Conservation (phyloP, 2,888 invertebrate species). For the Synanthedon tipuliformis region DNA sequence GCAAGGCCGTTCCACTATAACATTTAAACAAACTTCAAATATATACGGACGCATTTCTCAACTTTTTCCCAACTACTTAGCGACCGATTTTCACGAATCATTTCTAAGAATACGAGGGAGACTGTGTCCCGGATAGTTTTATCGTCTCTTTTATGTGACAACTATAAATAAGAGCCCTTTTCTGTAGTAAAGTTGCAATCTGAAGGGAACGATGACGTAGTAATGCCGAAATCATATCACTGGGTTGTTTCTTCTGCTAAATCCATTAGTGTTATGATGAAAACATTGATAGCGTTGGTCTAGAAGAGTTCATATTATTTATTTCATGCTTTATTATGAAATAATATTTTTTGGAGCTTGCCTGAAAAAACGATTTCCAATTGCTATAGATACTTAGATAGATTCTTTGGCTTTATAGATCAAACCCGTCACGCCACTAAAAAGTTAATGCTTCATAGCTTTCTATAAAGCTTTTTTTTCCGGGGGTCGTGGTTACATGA, state of each 20-base stretch:
- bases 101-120: too few relatives aligned
- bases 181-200: constrained; percentile 25
- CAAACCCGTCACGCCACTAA: too few relatives aligned
- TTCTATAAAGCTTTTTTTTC: too few relatives aligned
- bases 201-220: constrained; percentile 17
- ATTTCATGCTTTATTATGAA: background rate
- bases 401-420: too few relatives aligned
- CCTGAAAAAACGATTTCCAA: background rate
- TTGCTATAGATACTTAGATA: background rate
- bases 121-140: constrained; percentile 14
- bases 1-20: too few relatives aligned
- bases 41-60: too few relatives aligned
- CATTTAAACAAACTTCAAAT: too few relatives aligned
- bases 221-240: constrained; percentile 28
- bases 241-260: constrained; percentile 32
- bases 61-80: too few relatives aligned
- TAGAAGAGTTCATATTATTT: constrained; percentile 17
- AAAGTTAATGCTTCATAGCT: too few relatives aligned
- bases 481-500: too few relatives aligned
- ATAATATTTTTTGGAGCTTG: background rate
- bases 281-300: constrained; percentile 8
- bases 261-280: constrained; percentile 47
- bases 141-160: constrained; percentile 22
- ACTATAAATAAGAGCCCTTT: constrained; percentile 26
- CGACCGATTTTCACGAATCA: too few relatives aligned